Percentiles rank a stretch among this genome's conserved stretches.
Conservation (phyloP, 2,797 vertebrate species). For the Rhinatrema bivittatum region DNA sequence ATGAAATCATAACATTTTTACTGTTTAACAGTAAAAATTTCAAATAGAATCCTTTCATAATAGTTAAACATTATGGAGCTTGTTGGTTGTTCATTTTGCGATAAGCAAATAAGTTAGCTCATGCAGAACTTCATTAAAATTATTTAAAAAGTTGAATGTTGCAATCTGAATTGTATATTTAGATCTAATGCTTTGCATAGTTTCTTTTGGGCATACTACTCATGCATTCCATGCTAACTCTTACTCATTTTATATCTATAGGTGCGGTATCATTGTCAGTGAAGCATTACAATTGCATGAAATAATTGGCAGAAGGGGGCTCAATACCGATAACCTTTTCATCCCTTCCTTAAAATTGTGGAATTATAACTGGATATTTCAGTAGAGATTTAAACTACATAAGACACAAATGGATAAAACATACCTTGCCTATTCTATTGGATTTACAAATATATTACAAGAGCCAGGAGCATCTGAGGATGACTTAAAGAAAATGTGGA, state of each 20-base stretch:
- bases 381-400: fast-evolving
- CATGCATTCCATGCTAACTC: not conserved
- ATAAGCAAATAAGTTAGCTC: too few relatives aligned
- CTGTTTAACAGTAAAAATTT: fast-evolving
- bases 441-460: conserved; percentile 1
- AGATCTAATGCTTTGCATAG: fast-evolving
- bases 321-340: conserved; percentile 11
- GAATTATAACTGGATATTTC: conserved; percentile 14
- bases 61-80: fast-evolving
- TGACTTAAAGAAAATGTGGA: conserved; percentile 9
- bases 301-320: not conserved
- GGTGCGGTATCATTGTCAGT: not conserved
- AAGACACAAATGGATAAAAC: not conserved
- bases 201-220: not conserved
- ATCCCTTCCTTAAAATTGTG: not conserved
- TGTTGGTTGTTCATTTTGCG: too few relatives aligned
- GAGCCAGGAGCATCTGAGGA: not conserved
- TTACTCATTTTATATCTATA: conserved; percentile 11
- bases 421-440: not conserved
- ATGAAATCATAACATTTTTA: too few relatives aligned
- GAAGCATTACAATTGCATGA: not conserved
- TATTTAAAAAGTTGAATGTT: too few relatives aligned
- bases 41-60: not conserved
- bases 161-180: not conserved
- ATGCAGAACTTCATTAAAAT: too few relatives aligned